Evolutionary conservation across 2,888 invertebrate genomes (phyloP).

Genomic region (Morpho achilles): DNA sequence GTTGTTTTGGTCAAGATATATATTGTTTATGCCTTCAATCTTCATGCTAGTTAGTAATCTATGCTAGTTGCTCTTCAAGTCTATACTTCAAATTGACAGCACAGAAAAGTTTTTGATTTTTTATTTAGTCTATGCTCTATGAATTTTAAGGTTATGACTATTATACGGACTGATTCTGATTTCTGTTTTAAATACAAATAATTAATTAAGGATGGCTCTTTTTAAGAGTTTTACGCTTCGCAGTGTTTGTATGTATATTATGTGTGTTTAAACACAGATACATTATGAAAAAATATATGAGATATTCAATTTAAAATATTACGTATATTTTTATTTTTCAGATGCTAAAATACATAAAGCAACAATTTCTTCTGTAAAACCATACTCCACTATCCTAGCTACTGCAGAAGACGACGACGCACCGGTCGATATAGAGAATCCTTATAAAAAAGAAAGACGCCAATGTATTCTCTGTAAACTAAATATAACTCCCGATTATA

Average conservation of each 20-base stretch:
- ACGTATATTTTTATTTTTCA: constrained; percentile 34
- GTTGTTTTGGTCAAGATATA: no score
- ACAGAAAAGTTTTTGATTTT: no score
- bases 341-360: constrained; percentile 41
- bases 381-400: constrained; percentile 39
- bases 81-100: no score
- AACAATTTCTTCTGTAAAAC: constrained; percentile 36
- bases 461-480: constrained; percentile 91
- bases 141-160: no score
- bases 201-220: constrained; percentile 13
- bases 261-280: not conserved
- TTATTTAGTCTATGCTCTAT: no score
- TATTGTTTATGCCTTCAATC: no score
- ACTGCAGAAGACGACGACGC: constrained; percentile 43
- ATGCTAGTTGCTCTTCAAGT: no score
- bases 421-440: constrained; percentile 85
- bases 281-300: not conserved
- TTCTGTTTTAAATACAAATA: no score
- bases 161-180: no score
- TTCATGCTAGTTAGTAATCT: no score
- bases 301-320: not conserved
- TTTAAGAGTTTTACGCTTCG: constrained; percentile 17
- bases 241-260: constrained; percentile 16
- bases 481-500: constrained; percentile 91
- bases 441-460: constrained; percentile 85